Evolutionary conservation across 2,113 vertebrate genomes (phyloP).

Genomic region (Peucedramus taeniatus): DNA sequence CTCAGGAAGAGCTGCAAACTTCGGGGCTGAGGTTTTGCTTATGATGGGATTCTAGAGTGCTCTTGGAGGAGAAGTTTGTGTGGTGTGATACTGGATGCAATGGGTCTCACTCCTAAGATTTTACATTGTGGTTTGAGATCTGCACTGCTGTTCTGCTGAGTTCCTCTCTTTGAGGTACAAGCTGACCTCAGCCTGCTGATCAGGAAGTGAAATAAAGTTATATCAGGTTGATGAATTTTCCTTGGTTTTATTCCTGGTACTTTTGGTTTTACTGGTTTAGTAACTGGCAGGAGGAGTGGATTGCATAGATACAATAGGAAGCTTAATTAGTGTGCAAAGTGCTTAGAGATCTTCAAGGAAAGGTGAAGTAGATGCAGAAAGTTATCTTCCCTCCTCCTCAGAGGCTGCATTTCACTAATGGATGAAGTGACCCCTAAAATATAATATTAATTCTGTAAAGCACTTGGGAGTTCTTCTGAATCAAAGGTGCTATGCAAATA

Average conservation of each 20-base stretch:
- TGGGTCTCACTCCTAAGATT: not conserved
- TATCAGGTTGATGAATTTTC: not conserved
- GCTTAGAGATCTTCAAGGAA: constrained; percentile 18
- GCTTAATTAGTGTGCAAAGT: constrained; percentile 42
- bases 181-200: not conserved
- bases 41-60: not conserved
- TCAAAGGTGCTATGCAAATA: constrained; percentile 59
- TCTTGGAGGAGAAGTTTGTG: not conserved
- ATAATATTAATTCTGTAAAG: constrained; percentile 50
- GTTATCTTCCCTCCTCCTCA: not conserved
- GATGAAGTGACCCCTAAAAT: constrained; percentile 55
- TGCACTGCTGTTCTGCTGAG: not conserved
- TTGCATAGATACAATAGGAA: not conserved
- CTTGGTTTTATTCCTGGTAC: not conserved
- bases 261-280: not conserved
- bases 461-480: constrained; percentile 26
- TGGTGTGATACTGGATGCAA: not conserved
- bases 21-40: not conserved
- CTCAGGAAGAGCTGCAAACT: not conserved
- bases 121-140: not conserved
- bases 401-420: not conserved
- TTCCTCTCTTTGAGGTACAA: not conserved
- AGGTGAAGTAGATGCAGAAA: constrained; percentile 28
- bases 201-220: not conserved
- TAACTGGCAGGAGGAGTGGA: not conserved